phyloP scores from a whole-genome alignment of 2,888 invertebrate species.

The Spatulosminthurus flaviceps region DNA sequence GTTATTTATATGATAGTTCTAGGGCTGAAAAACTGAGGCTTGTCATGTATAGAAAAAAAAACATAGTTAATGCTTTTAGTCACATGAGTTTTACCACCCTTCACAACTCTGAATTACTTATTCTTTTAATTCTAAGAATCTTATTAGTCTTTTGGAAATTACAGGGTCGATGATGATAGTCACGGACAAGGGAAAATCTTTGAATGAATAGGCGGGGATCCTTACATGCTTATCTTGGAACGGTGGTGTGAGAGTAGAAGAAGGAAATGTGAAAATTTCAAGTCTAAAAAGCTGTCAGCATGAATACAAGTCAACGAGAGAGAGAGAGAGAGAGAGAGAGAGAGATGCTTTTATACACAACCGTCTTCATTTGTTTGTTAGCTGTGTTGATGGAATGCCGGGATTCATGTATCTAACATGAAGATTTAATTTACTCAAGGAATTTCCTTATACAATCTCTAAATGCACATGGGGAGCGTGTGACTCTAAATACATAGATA shows the following conservation, averaged over 20 bases:
- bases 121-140: not conserved
- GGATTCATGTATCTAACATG: not conserved
- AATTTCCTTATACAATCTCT: not conserved
- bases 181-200: not conserved
- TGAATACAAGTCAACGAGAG: constrained; percentile 21
- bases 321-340: too few species aligned
- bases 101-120: too few species aligned
- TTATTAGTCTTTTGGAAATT: constrained; percentile 3
- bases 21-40: too few species aligned
- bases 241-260: not conserved
- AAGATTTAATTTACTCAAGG: not conserved
- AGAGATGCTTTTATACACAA: constrained; percentile 6
- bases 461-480: too few species aligned
- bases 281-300: constrained; percentile 33
- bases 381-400: not conserved
- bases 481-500: too few species aligned
- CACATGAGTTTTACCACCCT: too few species aligned
- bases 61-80: too few species aligned
- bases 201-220: constrained; percentile 4
- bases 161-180: not conserved
- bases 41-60: too few species aligned
- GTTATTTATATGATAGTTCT: too few species aligned
- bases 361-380: constrained; percentile 32
- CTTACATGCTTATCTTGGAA: not conserved
- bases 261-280: not conserved